Evolutionary conservation across 1,140 invertebrate genomes (phyloP).

Genomic region (Hypsibius dujardini): DNA sequence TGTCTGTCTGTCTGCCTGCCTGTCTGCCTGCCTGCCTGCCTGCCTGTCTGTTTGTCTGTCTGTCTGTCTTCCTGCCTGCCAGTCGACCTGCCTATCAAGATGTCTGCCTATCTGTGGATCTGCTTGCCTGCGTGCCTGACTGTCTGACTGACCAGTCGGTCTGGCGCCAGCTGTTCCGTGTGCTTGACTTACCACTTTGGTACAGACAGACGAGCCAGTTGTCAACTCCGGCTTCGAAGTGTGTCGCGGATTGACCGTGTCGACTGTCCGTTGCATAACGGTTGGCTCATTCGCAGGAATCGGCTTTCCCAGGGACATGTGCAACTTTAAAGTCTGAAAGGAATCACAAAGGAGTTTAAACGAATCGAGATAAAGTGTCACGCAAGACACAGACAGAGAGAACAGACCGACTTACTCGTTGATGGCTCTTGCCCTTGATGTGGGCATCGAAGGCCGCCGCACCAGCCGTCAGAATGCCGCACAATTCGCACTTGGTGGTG

Average conservation of each 20-base stretch:
- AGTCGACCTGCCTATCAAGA: too few relatives aligned
- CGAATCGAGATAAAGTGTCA: not conserved
- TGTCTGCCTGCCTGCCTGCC: too few relatives aligned
- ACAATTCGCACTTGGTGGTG: constrained; percentile 45
- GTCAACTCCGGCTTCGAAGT: not conserved
- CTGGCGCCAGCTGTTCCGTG: too few relatives aligned
- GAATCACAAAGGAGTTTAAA: constrained; percentile 19
- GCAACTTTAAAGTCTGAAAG: constrained; percentile 63
- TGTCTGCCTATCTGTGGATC: too few relatives aligned
- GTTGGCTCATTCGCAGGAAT: constrained; percentile 88
- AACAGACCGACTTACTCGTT: constrained; percentile 45
- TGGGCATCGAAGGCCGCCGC: constrained; percentile 94
- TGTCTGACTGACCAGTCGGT: too few relatives aligned
- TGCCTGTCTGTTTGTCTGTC: too few relatives aligned
- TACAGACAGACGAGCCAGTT: not conserved
- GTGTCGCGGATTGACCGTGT: not conserved
- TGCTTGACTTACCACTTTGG: constrained; percentile 4
- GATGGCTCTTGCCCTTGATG: constrained; percentile 88
- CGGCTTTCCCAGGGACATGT: constrained; percentile 88
- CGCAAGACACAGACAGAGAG: constrained; percentile 13
- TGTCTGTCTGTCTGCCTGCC: too few relatives aligned
- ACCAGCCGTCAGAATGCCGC: constrained; percentile 92
- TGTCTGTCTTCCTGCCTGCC: too few relatives aligned
- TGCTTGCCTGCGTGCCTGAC: too few relatives aligned
- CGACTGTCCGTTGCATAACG: constrained; percentile 36